Evolutionary conservation across 2,797 vertebrate genomes (phyloP).

Genomic region (Valencia hispanica): DNA sequence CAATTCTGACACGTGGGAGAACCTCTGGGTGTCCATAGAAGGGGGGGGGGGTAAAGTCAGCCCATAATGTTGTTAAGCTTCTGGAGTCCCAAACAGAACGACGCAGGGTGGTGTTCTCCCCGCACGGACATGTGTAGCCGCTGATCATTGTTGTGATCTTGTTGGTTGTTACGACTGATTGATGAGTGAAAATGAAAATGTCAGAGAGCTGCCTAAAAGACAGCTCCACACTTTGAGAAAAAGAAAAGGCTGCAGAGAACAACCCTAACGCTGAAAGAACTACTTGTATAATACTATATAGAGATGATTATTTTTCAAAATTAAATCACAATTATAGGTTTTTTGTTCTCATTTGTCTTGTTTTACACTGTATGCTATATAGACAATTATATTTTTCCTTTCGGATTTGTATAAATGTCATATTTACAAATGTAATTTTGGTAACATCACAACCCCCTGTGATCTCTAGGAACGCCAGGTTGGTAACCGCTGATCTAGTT

Average conservation of each 20-base stretch:
- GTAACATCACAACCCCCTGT: too few species aligned
- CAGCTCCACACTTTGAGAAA: background rate
- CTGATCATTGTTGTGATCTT: background rate
- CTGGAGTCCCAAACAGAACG: conserved; percentile 15
- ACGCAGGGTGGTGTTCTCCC: background rate
- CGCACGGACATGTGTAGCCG: background rate
- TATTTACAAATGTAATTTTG: too few species aligned
- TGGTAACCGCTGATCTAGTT: too few species aligned
- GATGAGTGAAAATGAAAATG: background rate
- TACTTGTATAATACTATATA: background rate
- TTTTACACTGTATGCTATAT: too few species aligned
- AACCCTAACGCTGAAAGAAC: background rate
- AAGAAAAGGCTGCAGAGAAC: background rate
- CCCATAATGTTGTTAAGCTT: conserved; percentile 30
- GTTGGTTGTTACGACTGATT: conserved; percentile 1
- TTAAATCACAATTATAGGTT: too few species aligned
- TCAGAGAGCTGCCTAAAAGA: background rate
- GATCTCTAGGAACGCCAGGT: too few species aligned
- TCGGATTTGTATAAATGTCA: too few species aligned
- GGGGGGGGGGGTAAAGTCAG: conserved; percentile 8
- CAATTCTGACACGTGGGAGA: conserved; percentile 8
- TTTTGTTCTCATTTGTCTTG: too few species aligned
- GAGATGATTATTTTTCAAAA: too few species aligned
- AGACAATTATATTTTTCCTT: too few species aligned
- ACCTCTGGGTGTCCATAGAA: conserved; percentile 28